Evolutionary conservation across 2,113 vertebrate species (phyloP).

Genomic region (Lamprologus ornatipinnis): DNA sequence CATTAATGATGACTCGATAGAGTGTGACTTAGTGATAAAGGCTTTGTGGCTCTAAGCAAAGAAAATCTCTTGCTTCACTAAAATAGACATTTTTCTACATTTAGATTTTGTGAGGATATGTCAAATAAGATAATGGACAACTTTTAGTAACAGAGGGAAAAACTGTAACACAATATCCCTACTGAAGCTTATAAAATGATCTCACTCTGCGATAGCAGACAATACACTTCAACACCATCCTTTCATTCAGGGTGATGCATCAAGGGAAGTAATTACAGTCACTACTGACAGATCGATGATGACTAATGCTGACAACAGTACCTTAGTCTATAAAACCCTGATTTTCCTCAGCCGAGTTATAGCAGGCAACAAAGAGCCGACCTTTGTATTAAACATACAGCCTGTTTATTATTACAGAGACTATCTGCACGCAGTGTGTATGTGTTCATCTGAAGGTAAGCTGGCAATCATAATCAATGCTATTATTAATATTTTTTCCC

Average conservation of each 20-base stretch:
- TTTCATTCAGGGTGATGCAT: constrained; percentile 56
- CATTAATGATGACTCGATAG: background rate
- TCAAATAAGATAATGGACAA: background rate
- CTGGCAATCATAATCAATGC: background rate
- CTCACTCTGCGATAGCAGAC: constrained; percentile 47
- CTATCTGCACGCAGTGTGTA: background rate
- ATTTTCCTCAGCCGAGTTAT: constrained; percentile 21
- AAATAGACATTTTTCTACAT: background rate
- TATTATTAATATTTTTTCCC: background rate
- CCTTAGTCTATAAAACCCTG: constrained; percentile 51
- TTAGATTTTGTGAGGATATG: background rate
- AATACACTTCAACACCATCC: constrained; percentile 21
- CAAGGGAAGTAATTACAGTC: constrained; percentile 51
- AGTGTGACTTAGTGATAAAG: background rate
- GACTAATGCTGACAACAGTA: constrained; percentile 52
- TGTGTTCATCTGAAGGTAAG: constrained; percentile 47
- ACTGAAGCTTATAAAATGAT: constrained; percentile 40
- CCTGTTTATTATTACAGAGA: background rate
- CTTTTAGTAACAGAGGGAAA: background rate
- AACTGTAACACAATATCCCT: background rate
- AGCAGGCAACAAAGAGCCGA: background rate
- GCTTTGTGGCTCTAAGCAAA: background rate
- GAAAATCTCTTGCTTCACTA: background rate
- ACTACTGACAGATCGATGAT: constrained; percentile 62
- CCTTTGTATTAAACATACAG: background rate